phyloP scores from a whole-genome alignment of 2,113 vertebrate genomes.

The Ochotona princeps region DNA sequence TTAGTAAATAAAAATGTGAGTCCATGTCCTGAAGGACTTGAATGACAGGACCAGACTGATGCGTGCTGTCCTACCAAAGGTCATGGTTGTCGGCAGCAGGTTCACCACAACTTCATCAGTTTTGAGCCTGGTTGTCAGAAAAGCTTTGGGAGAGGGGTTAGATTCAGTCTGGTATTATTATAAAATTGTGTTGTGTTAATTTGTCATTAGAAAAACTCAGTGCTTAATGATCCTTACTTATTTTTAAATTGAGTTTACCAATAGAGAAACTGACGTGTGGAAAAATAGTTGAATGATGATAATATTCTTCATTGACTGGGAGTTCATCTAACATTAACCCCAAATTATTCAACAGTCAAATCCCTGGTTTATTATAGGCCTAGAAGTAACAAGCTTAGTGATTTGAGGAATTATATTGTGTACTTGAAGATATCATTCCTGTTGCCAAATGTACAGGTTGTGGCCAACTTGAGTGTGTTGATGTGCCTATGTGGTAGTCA shows the following conservation, averaged over 20 bases:
- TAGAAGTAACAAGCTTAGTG: not conserved
- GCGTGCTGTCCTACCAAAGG: not conserved
- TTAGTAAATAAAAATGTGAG: no score
- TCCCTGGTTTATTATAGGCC: not conserved
- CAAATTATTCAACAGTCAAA: slow-evolving; percentile 45
- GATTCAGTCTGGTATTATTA: not conserved
- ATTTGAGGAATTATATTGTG: not conserved
- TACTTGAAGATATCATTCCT: not conserved
- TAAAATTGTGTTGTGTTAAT: not conserved
- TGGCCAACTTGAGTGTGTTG: not conserved
- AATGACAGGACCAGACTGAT: not conserved
- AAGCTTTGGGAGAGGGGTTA: not conserved
- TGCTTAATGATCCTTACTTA: slow-evolving; percentile 17
- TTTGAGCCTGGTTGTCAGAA: not conserved
- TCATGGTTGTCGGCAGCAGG: not conserved
- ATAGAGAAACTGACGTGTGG: not conserved
- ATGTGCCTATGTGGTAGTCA: not conserved
- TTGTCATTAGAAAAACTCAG: not conserved
- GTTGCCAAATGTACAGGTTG: not conserved
- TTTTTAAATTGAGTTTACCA: slow-evolving; percentile 34
- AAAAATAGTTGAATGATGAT: slow-evolving; percentile 25
- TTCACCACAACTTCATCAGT: not conserved
- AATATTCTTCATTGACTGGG: not conserved
- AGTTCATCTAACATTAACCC: slow-evolving; percentile 26
- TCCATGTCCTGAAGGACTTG: not conserved